phyloP scores from a whole-genome alignment of 1,140 invertebrate species.

The Helicoverpa armigera region DNA sequence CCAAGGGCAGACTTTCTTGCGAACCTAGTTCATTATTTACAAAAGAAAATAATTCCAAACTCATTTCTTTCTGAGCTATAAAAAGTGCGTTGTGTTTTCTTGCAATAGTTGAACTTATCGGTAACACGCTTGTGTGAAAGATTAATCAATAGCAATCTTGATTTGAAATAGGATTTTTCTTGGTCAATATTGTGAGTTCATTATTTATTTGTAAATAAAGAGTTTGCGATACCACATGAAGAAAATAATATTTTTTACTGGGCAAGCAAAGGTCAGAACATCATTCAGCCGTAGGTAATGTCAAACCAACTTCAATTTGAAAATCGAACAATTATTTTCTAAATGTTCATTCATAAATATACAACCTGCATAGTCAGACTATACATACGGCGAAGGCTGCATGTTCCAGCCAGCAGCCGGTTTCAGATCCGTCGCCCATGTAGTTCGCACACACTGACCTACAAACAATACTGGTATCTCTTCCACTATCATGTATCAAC shows the following conservation, averaged over 20 bases:
- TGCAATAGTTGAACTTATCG: background rate
- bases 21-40: background rate
- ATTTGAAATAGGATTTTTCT: too few relatives aligned
- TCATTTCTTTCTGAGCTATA: background rate
- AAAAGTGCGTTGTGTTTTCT: background rate
- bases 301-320: background rate
- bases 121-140: background rate
- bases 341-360: background rate
- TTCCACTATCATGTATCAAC: background rate
- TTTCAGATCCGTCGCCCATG: slow-evolving; percentile 23
- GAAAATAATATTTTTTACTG: too few relatives aligned
- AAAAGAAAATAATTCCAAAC: background rate
- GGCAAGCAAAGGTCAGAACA: too few relatives aligned
- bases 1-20: slow-evolving; percentile 33
- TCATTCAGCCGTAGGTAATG: too few relatives aligned
- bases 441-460: slow-evolving; percentile 35
- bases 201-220: too few relatives aligned
- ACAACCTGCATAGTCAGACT: background rate
- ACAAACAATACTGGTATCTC: slow-evolving; percentile 41
- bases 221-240: too few relatives aligned
- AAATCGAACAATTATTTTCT: background rate
- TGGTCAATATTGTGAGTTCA: too few relatives aligned
- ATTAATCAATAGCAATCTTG: too few relatives aligned
- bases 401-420: slow-evolving; percentile 18
- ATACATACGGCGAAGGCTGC: background rate